Base-by-base conservation (phyloP, 2,888 invertebrate genomes). In the Scaptomyza polygonia region DNA sequence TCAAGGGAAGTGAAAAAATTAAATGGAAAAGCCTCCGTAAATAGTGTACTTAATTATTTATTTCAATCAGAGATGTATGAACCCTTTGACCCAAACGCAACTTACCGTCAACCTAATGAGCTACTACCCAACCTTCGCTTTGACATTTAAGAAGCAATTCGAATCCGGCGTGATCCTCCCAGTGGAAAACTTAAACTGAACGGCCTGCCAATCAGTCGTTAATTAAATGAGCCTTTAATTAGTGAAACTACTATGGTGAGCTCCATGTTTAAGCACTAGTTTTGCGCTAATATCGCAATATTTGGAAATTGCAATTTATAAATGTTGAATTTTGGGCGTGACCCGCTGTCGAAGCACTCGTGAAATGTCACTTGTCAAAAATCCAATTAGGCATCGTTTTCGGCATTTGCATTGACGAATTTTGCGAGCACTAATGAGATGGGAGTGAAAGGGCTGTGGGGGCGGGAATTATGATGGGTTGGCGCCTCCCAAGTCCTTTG, bases 201-300 rank as follows among this genome's bases (percentile, higher is more conserved):
- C 52, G 44, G 36, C 12, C 55, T 69, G 65, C 56, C 68, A 73
- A 72, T 74, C 55, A 61, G 44, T 21, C 66, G 42, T 77, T 39
- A 77, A 80, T 79, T 80, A 48, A 79, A 82, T 63, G 59, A 64
- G 29, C 62, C 57, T 70, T 82, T 77, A 80, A 82, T 80, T 79
- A 77, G 71, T 68, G 63, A 68, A 74, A 79, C 72, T 72, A 74
- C 67, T 74, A 67, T 72, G 71, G 58, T 64, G 54, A 67, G 71
- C 64, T 69, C 64, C 44, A 39, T 57, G 64, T 58, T 67, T 63
- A 29, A 45, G 53, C 62, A 44, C 45, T 57, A 68, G 59, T 56
- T 66, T 57, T 25, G 30, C 58, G 40, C 67, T 62, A 62, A 73
- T 71, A 77, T 70, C 36, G 67, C 58, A 68, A 79, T 71, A 67